These are phyloP conservation scores for Noctua janthina DNA, from an alignment of 2,888 invertebrate genomes.

Conservation along the genomic window DNA sequence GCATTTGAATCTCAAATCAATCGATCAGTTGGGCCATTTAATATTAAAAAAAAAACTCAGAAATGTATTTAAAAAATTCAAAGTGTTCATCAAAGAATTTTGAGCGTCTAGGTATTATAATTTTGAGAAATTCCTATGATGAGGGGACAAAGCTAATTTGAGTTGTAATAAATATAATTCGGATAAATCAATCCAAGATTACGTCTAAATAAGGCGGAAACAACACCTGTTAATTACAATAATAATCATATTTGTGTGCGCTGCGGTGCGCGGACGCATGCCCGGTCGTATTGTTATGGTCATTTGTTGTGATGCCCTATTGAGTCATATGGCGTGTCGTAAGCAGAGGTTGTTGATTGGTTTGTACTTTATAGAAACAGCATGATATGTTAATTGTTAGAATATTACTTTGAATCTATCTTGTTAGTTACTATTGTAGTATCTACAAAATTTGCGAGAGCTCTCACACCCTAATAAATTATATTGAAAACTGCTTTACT, in stretches of 20 bases:
- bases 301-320: slow-evolving; percentile 46
- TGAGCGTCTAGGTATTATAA: background rate
- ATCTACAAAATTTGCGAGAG: background rate
- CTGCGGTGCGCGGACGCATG: slow-evolving; percentile 36
- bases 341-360: slow-evolving; percentile 12
- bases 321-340: slow-evolving; percentile 29
- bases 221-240: slow-evolving; percentile 54
- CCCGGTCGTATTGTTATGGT: slow-evolving; percentile 41
- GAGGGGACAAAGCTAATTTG: background rate
- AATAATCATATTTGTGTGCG: slow-evolving; percentile 57
- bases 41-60: background rate
- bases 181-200: slow-evolving; percentile 2
- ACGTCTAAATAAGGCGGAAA: slow-evolving; percentile 40
- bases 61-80: background rate
- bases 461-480: background rate
- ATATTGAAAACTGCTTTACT: background rate
- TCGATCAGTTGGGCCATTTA: background rate
- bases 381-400: background rate
- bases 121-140: background rate
- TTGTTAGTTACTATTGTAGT: background rate
- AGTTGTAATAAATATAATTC: background rate
- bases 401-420: background rate
- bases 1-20: background rate
- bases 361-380: background rate
- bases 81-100: background rate